Evolutionary conservation across 2,888 invertebrate species (phyloP).

Genomic region (Tipula confusa): DNA sequence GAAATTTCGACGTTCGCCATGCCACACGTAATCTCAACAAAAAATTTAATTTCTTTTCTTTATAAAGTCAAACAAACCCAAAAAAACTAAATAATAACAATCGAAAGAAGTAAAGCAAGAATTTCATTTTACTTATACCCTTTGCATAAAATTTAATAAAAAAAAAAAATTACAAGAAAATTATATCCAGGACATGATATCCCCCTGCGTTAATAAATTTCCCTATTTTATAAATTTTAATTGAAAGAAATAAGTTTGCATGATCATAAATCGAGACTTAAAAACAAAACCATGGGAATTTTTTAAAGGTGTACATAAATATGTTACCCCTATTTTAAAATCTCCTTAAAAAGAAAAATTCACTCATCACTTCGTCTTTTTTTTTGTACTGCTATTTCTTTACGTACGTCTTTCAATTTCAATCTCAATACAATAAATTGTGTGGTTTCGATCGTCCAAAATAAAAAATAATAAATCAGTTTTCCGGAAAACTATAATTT

Average conservation of each 20-base stretch:
- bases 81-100: background rate
- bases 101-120: background rate
- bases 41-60: background rate
- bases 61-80: background rate
- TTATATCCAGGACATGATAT: background rate
- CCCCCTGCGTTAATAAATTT: background rate
- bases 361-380: background rate
- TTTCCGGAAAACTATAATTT: background rate
- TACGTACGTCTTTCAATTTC: background rate
- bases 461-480: background rate
- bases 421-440: background rate
- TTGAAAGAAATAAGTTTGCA: background rate
- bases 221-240: background rate
- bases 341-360: background rate
- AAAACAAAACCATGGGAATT: constrained; percentile 15
- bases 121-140: background rate
- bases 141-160: too few species aligned
- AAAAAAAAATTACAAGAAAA: background rate
- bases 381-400: background rate
- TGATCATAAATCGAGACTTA: background rate
- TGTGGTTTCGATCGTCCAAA: background rate
- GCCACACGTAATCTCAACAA: background rate
- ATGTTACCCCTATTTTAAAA: background rate
- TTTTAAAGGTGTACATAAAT: constrained; percentile 6
- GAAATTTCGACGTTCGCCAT: background rate